Percentiles rank a stretch among this genome's conserved stretches.
phyloP scores from a whole-genome alignment of 2,797 vertebrate genomes.

The Parauchenoglanis ngamensis region DNA sequence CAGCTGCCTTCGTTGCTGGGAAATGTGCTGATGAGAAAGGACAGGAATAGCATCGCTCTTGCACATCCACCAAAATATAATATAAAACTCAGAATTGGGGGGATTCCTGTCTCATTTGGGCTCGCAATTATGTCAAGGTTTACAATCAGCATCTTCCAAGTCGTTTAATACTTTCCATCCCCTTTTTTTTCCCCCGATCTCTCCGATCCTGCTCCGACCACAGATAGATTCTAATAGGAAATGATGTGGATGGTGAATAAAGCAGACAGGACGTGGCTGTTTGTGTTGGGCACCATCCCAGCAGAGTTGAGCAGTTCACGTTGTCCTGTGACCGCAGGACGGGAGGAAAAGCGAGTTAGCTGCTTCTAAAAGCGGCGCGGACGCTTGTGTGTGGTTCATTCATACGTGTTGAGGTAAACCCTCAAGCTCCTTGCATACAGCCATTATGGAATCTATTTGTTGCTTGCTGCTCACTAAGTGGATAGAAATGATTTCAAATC shows the following conservation, averaged over 20 bases:
- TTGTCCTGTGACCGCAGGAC: constrained; percentile 51
- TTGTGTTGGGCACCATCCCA: constrained; percentile 56
- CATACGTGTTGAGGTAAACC: constrained; percentile 58
- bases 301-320: constrained; percentile 56
- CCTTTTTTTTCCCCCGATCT: constrained; percentile 41
- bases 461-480: constrained; percentile 46
- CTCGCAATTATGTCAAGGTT: constrained; percentile 44
- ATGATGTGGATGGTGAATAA: constrained; percentile 54
- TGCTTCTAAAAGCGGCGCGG: constrained; percentile 50
- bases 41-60: constrained; percentile 41
- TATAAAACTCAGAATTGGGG: constrained; percentile 6
- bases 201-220: constrained; percentile 54
- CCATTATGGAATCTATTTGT: constrained; percentile 58
- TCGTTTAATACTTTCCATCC: constrained; percentile 56
- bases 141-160: constrained; percentile 44
- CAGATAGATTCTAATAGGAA: constrained; percentile 61
- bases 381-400: constrained; percentile 53
- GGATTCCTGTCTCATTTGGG: constrained; percentile 29
- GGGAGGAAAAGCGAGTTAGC: constrained; percentile 50
- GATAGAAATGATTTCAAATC: constrained; percentile 46
- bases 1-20: constrained; percentile 47
- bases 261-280: constrained; percentile 60
- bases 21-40: constrained; percentile 44
- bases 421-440: constrained; percentile 39
- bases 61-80: constrained; percentile 30